Evolutionary conservation across 2,797 vertebrate species (phyloP).

Genomic region (Pelodytes ibericus): DNA sequence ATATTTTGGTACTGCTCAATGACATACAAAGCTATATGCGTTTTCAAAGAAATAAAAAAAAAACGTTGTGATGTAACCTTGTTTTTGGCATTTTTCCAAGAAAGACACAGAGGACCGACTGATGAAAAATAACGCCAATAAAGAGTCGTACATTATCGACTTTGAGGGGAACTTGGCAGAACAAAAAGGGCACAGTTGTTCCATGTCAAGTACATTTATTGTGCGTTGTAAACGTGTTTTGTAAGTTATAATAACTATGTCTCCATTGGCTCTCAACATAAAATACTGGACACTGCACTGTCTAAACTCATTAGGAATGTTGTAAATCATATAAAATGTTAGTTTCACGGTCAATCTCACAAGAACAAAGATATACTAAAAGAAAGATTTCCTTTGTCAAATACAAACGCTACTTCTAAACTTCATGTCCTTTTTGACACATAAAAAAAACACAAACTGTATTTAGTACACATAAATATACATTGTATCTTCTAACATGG

Average conservation of each 20-base stretch:
- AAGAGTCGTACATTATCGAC: not conserved
- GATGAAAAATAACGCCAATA: not conserved
- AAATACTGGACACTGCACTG: not conserved
- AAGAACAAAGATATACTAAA: constrained; percentile 5
- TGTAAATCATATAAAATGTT: not conserved
- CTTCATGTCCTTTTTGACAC: not conserved
- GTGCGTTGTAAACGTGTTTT: constrained; percentile 3
- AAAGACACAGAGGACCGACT: not conserved
- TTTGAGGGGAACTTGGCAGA: not conserved
- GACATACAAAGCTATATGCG: no score
- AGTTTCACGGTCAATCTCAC: constrained; percentile 30
- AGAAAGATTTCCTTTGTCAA: not conserved
- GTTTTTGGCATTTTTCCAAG: not conserved
- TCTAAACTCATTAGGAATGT: constrained; percentile 11
- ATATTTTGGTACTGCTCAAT: no score
- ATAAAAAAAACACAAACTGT: not conserved
- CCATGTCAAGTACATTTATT: constrained; percentile 25
- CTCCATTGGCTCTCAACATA: constrained; percentile 6
- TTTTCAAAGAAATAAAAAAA: no score
- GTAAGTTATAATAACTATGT: constrained; percentile 6
- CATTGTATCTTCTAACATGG: no score
- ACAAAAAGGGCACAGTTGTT: not conserved
- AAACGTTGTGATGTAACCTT: no score
- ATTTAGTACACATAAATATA: no score
- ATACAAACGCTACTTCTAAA: not conserved